A percentile compares a stretch with the other conserved stretches of the same genome.
Evolutionary conservation across 2,113 vertebrate genomes (phyloP).

Genomic region (Otus sunia): DNA sequence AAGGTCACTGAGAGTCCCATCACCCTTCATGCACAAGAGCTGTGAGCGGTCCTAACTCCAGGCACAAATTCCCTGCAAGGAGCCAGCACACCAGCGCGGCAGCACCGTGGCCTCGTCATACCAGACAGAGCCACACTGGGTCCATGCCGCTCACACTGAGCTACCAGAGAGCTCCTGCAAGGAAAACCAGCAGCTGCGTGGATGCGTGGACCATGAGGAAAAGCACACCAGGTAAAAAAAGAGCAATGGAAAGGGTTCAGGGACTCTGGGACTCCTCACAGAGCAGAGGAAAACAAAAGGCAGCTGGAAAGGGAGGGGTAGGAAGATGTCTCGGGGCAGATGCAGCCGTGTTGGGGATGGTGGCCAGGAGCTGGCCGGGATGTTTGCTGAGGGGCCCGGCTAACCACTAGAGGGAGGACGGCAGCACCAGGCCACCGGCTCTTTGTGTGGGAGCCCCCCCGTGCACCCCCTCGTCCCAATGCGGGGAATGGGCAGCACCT

Average conservation of each 20-base stretch:
- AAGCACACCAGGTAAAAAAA: neutral
- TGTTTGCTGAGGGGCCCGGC: neutral
- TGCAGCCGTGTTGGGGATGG: neutral
- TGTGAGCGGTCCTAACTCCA: neutral
- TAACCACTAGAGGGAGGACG: neutral
- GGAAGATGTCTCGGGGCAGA: neutral
- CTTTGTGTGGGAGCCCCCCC: neutral
- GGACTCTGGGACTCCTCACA: neutral
- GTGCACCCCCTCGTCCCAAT: neutral
- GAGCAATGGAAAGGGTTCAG: neutral
- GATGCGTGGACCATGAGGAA: neutral
- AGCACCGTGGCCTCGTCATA: neutral
- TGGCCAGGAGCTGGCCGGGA: neutral
- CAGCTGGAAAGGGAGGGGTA: neutral
- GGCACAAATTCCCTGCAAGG: neutral
- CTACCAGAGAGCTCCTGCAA: neutral
- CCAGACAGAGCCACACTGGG: neutral
- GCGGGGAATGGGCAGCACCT: neutral
- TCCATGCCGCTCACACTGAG: neutral
- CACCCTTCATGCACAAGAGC: neutral
- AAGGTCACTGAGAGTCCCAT: neutral
- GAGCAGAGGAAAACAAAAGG: neutral
- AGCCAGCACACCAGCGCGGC: neutral
- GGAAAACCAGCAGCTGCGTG: neutral
- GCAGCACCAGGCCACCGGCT: accelerated